Percentiles rank a stretch among this genome's conserved stretches.
Conservation (phyloP, 2,797 vertebrate genomes). For the Petrocephalus sullivani region DNA sequence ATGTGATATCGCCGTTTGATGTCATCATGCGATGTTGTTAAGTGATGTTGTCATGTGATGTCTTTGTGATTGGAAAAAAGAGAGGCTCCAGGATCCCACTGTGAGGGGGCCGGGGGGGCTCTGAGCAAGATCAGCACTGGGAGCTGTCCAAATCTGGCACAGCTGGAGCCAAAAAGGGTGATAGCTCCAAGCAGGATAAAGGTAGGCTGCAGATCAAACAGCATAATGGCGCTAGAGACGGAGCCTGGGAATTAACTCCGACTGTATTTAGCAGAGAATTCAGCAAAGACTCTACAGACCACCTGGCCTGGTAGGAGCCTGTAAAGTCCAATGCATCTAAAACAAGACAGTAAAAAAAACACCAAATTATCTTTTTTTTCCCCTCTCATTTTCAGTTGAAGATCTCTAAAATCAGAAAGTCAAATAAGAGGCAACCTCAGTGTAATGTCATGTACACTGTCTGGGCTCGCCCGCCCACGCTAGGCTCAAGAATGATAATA, state of each 20-base stretch:
- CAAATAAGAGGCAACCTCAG: neutral
- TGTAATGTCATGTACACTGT: neutral
- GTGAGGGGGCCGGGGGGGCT: neutral
- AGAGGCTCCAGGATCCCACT: neutral
- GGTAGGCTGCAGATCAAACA: constrained; percentile 5
- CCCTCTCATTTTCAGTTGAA: neutral
- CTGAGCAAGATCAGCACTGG: neutral
- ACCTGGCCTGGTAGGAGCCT: neutral
- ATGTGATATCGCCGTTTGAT: neutral
- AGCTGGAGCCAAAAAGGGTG: neutral
- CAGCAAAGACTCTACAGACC: neutral
- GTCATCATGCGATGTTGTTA: neutral
- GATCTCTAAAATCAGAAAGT: neutral
- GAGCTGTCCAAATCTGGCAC: constrained; percentile 8
- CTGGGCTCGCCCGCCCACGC: neutral
- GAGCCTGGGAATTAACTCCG: neutral
- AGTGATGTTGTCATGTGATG: neutral
- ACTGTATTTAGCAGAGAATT: neutral
- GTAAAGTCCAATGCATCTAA: neutral
- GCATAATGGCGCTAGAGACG: neutral
- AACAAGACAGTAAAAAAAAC: neutral
- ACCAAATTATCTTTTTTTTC: neutral
- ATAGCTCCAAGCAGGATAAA: neutral
- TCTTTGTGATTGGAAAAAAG: neutral
- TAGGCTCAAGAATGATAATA: neutral